phyloP scores from a whole-genome alignment of 2,888 invertebrate species.

The Rhogogaster chlorosoma region DNA sequence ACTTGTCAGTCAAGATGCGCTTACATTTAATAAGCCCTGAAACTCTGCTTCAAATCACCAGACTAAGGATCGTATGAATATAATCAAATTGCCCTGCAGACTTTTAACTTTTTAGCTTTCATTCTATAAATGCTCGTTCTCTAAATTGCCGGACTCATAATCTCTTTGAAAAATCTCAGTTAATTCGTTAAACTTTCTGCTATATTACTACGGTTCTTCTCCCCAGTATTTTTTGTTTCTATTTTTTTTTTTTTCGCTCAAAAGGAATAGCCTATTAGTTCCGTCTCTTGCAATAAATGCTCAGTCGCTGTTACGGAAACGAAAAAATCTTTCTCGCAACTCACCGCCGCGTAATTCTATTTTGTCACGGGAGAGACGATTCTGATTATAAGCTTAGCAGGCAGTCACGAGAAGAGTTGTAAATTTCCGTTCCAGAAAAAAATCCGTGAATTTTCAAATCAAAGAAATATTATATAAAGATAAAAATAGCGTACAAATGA shows the following conservation, averaged over 20 bases:
- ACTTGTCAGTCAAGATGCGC: slow-evolving; percentile 28
- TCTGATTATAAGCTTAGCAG: slow-evolving; percentile 12
- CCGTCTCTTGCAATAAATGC: slow-evolving; percentile 34
- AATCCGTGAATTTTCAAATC: slow-evolving; percentile 5
- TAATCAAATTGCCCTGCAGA: slow-evolving; percentile 15
- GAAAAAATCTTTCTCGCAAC: slow-evolving; percentile 32
- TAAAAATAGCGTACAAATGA: not conserved
- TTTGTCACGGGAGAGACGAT: slow-evolving; percentile 30
- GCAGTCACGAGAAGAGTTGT: not conserved
- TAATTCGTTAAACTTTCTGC: slow-evolving; percentile 18
- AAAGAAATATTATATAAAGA: not conserved
- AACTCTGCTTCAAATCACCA: not conserved
- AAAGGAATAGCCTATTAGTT: slow-evolving; percentile 17
- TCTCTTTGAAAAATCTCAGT: slow-evolving; percentile 5
- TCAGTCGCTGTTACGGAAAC: slow-evolving; percentile 22
- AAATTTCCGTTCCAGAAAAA: not conserved
- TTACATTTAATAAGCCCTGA: slow-evolving; percentile 36
- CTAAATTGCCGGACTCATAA: not conserved
- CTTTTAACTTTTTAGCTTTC: not conserved
- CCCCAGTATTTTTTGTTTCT: not conserved
- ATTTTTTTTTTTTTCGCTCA: not conserved
- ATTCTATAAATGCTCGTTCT: not conserved
- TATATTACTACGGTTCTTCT: not conserved
- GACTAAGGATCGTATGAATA: slow-evolving; percentile 1
- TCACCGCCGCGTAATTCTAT: slow-evolving; percentile 41